Percentiles rank a stretch among this genome's conserved stretches.
Evolutionary conservation across 1,140 invertebrate genomes (phyloP).

Genomic region (Hylyphantes graminicola): DNA sequence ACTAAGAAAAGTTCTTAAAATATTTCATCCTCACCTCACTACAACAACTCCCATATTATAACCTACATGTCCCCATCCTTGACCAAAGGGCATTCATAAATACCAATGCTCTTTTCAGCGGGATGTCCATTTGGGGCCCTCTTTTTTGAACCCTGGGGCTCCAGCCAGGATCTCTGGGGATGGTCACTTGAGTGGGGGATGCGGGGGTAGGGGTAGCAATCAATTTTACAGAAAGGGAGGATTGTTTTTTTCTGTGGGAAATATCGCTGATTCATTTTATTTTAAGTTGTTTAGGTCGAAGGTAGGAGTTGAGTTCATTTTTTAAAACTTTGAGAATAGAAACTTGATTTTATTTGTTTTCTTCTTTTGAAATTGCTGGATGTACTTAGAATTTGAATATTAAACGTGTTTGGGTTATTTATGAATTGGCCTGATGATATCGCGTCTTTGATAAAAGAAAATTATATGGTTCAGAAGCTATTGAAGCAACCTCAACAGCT

Average conservation of each 20-base stretch:
- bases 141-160: neutral
- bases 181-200: conserved; percentile 31
- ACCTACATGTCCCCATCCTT: neutral
- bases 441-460: too few species aligned
- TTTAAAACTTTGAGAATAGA: neutral
- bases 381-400: too few species aligned
- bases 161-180: neutral
- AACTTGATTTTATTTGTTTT: too few species aligned
- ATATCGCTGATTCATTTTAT: conserved; percentile 19
- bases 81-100: conserved; percentile 39
- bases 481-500: too few species aligned
- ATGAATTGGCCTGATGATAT: too few species aligned
- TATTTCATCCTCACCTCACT: too few species aligned
- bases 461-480: too few species aligned
- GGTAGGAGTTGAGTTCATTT: neutral
- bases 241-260: conserved; percentile 28
- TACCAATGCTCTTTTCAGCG: conserved; percentile 33
- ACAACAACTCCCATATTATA: too few species aligned
- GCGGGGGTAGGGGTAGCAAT: conserved; percentile 1
- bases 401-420: too few species aligned
- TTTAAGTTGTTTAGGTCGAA: neutral
- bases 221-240: conserved; percentile 40
- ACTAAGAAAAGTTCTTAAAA: too few species aligned
- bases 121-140: conserved; percentile 25
- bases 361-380: too few species aligned